Evolutionary conservation across 2,888 invertebrate species (phyloP), one percentile per base, ranked within the genome.

Genomic region (Drosophila picticornis): DNA sequence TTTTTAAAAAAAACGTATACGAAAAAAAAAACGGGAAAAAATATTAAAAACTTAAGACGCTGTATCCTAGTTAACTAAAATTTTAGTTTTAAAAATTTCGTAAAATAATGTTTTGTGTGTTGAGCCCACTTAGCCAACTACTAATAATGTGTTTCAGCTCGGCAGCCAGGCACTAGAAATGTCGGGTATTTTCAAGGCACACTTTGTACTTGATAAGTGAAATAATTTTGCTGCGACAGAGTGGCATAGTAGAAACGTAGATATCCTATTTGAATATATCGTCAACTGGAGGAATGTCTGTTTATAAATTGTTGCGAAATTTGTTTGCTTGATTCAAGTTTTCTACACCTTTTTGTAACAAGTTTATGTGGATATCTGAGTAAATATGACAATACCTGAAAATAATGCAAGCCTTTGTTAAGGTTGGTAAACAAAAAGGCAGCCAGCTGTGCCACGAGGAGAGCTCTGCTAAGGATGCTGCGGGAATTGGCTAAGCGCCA

Each of bases 391-490:
- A 46, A 57, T 67, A 50, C 48, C 32, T 57, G 55, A 60, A 63
- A 73, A 76, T 82, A 83, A 62, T 67, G 70, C 34, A 57, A 70
- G 71, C 57, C 70, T 69, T 75, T 75, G 85, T 75, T 65, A 75
- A 77, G 66, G 67, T 83, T 77, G 72, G 84, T 89, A 89, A 90
- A 83, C 73, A 83, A 80, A 90, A 73, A 48, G 65, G 38, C 58
- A 73, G 65, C 61, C 62, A 65, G 56, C 64, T 80, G 46, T 38
- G 69, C 68, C 81, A 68, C 55, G 53, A 29, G 43, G 27, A 53
- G 32, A 34, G 27, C 43, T 25, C 46, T 53, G 2, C 56, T 59
- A 38, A 46, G 69, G 71, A 67, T 65, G 66, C 66, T 71, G 74
- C 70, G 76, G 64, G 55, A 79, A 62, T 83, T 84, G 89, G 90